phyloP scores from a whole-genome alignment of 2,888 invertebrate species.

The Pocota personata region DNA sequence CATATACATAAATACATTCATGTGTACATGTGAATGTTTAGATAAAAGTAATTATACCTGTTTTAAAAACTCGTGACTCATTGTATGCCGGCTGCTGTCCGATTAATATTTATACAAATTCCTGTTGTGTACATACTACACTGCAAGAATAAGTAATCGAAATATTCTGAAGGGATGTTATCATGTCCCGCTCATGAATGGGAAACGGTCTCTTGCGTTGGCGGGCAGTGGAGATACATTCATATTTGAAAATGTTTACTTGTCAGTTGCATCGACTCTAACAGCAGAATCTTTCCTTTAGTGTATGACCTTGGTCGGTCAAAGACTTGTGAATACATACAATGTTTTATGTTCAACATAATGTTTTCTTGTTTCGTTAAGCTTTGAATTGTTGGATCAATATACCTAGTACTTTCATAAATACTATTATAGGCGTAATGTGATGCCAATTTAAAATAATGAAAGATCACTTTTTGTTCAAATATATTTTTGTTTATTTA shows the following conservation, averaged over 20 bases:
- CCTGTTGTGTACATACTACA: background rate
- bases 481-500: too few species aligned
- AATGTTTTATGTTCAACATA: too few species aligned
- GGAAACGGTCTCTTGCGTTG: conserved; percentile 12
- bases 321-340: background rate
- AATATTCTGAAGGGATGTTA: conserved; percentile 28
- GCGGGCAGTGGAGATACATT: background rate
- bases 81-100: background rate
- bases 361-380: background rate
- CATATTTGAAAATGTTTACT: background rate
- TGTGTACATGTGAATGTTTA: background rate
- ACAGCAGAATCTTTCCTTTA: background rate
- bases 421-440: too few species aligned
- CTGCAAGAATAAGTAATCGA: conserved; percentile 19
- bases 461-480: too few species aligned
- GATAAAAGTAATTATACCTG: background rate
- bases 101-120: conserved; percentile 22
- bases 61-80: conserved; percentile 20
- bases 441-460: too few species aligned
- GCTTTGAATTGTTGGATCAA: background rate
- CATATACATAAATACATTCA: background rate
- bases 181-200: conserved; percentile 5
- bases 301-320: conserved; percentile 13
- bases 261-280: background rate
- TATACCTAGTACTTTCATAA: too few species aligned